A percentile compares a stretch with the other conserved stretches of the same genome.
phyloP scores from a whole-genome alignment of 2,888 invertebrate species.

The Prionchulus punctatus region DNA sequence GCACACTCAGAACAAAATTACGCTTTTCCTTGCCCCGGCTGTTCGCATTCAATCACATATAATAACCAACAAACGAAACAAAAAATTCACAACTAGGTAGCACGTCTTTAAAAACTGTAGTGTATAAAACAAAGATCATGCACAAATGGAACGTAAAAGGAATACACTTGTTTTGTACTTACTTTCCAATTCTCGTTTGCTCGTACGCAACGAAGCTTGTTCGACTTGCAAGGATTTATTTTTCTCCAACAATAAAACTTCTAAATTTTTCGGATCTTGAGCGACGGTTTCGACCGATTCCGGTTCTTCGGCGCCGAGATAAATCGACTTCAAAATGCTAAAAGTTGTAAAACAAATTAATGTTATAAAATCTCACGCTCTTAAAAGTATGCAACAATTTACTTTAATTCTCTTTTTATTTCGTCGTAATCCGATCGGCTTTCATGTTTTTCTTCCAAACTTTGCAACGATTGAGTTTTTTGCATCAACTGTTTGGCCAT shows the following conservation, averaged over 20 bases:
- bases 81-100: too few species aligned
- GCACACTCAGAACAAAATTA: too few species aligned
- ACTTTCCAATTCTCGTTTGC: slow-evolving; percentile 36
- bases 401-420: slow-evolving; percentile 63
- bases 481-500: slow-evolving; percentile 23
- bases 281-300: slow-evolving; percentile 38
- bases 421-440: slow-evolving; percentile 81
- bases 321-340: slow-evolving; percentile 61
- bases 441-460: slow-evolving; percentile 55
- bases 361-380: slow-evolving; percentile 8
- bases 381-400: background rate
- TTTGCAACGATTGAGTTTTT: slow-evolving; percentile 25
- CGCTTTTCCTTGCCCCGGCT: too few species aligned
- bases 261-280: slow-evolving; percentile 44
- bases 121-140: too few species aligned
- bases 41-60: too few species aligned
- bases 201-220: slow-evolving; percentile 40
- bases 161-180: too few species aligned
- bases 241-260: slow-evolving; percentile 58
- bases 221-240: slow-evolving; percentile 51
- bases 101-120: too few species aligned
- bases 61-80: too few species aligned
- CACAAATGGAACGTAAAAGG: too few species aligned
- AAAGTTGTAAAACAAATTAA: slow-evolving; percentile 25
- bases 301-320: slow-evolving; percentile 48